Evolutionary conservation across 2,797 vertebrate species (phyloP).

Genomic region (Falco peregrinus): DNA sequence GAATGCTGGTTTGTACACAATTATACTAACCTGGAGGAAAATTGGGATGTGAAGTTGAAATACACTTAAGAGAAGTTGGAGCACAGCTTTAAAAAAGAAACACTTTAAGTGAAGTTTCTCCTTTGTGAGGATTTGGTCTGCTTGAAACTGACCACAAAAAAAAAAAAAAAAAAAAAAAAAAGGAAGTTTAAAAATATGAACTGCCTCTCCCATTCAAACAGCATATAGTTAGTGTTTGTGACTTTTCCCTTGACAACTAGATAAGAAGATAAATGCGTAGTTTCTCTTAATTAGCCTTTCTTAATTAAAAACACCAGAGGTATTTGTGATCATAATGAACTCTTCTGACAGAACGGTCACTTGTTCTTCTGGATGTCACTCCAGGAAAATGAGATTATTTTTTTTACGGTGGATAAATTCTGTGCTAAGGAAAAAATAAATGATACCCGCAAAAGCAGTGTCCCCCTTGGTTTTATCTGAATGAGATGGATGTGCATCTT

Average conservation of each 20-base stretch:
- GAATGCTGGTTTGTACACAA: conserved; percentile 33
- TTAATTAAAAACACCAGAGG: conserved; percentile 95
- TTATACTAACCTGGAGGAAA: conserved; percentile 42
- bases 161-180: neutral
- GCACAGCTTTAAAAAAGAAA: neutral
- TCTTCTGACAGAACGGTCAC: conserved; percentile 88
- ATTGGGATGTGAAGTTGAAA: neutral
- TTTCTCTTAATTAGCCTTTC: conserved; percentile 94
- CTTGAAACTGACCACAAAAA: neutral
- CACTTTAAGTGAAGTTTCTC: neutral
- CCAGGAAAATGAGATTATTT: conserved; percentile 86
- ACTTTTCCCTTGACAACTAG: conserved; percentile 73
- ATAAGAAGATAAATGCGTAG: conserved; percentile 84
- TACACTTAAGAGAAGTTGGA: neutral
- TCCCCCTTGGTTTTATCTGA: conserved; percentile 78
- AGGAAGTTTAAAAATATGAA: neutral
- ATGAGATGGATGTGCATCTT: conserved; percentile 81
- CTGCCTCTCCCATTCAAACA: conserved; percentile 50
- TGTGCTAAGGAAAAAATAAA: conserved; percentile 75
- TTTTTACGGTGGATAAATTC: conserved; percentile 70
- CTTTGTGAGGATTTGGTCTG: neutral
- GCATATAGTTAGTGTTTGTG: conserved; percentile 68
- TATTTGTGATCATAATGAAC: conserved; percentile 94
- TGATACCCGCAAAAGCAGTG: conserved; percentile 59
- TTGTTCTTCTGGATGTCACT: conserved; percentile 85